These are phyloP conservation scores for Dicyrtomina minuta DNA, from an alignment of 2,888 invertebrate species.

Conservation along the genomic window DNA sequence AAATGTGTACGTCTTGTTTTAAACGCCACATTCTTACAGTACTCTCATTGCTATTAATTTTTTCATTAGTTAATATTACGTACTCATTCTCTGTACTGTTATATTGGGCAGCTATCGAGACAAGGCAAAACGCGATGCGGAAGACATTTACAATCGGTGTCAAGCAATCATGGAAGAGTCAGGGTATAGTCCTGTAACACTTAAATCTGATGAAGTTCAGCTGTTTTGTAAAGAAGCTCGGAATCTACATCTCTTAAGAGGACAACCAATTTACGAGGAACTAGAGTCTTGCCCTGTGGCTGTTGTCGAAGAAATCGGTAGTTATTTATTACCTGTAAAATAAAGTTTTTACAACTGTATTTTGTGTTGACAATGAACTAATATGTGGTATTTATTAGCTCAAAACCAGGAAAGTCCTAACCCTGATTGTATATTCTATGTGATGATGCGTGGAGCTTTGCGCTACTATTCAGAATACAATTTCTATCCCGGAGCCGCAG, in stretches of 20 bases:
- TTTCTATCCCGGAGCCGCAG: conserved; percentile 82
- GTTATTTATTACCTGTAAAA: conserved; percentile 28
- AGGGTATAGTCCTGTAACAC: conserved; percentile 42
- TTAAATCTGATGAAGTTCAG: conserved; percentile 67
- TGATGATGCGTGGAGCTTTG: conserved; percentile 86
- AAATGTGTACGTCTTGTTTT: conserved; percentile 65
- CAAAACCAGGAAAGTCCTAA: conserved; percentile 78
- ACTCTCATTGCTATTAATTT: conserved; percentile 8
- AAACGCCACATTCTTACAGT: not conserved
- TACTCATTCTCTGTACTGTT: not conserved
- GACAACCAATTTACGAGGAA: conserved; percentile 73
- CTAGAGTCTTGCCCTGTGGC: conserved; percentile 66
- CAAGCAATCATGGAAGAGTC: conserved; percentile 69
- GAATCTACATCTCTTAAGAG: conserved; percentile 75
- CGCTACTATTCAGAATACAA: conserved; percentile 85
- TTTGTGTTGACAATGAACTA: not conserved
- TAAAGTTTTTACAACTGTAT: conserved; percentile 1
- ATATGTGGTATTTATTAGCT: conserved; percentile 57
- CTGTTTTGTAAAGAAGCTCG: conserved; percentile 85
- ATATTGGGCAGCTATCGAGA: conserved; percentile 66
- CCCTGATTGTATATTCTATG: conserved; percentile 83
- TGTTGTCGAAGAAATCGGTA: conserved; percentile 64
- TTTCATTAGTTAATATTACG: not conserved
- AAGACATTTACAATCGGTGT: conserved; percentile 76
- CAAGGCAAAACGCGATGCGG: conserved; percentile 79